These are phyloP conservation scores for Eulacestoma nigropectus DNA, from an alignment of 2,113 vertebrate genomes.

Conservation along the genomic window DNA sequence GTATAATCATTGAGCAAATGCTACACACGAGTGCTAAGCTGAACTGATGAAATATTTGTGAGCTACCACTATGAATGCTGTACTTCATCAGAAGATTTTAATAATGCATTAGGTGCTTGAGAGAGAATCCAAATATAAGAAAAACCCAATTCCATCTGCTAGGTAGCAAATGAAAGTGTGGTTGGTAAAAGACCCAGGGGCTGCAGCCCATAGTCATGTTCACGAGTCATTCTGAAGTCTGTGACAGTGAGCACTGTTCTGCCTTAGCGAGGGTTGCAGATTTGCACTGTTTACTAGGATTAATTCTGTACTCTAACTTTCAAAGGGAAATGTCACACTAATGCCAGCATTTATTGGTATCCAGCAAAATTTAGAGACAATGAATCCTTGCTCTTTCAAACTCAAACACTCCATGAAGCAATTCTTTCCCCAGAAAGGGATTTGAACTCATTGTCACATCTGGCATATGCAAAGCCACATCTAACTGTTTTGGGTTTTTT, in stretches of 20 bases:
- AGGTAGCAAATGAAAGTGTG: not conserved
- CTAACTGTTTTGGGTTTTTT: not conserved
- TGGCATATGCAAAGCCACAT: conserved; percentile 42
- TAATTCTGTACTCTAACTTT: not conserved
- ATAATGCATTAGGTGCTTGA: not conserved
- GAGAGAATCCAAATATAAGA: not conserved
- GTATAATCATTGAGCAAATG: not conserved
- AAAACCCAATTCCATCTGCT: not conserved
- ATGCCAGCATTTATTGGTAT: conserved; percentile 42
- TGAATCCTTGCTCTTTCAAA: conserved; percentile 25
- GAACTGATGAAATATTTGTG: not conserved
- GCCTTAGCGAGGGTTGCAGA: not conserved
- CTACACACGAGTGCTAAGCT: not conserved
- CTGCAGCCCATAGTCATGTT: not conserved
- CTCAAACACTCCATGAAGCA: conserved; percentile 27
- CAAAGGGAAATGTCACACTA: conserved; percentile 37
- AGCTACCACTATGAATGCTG: not conserved
- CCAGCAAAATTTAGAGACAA: conserved; percentile 24
- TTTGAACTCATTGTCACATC: conserved; percentile 40
- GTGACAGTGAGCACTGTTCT: not conserved
- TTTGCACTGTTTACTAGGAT: not conserved
- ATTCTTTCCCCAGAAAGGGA: conserved; percentile 5
- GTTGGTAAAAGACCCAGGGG: not conserved
- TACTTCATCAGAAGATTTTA: not conserved
- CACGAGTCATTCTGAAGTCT: not conserved